phyloP scores from a whole-genome alignment of 2,888 invertebrate species.

The Lasioglossum morio region DNA sequence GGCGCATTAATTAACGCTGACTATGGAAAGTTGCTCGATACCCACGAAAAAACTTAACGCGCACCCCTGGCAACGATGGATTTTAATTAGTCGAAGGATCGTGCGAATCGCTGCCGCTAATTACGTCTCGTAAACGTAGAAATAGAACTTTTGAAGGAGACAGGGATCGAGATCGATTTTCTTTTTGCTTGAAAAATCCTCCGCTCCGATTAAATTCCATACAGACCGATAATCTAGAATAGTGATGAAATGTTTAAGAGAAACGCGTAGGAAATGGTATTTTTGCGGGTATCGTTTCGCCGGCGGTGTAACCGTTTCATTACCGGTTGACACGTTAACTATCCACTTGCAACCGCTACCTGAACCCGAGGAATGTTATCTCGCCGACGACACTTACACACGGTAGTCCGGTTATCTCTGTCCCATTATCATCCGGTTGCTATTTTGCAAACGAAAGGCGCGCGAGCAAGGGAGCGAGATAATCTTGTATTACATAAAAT shows the following conservation, averaged over 20 bases:
- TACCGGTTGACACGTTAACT: slow-evolving; percentile 55
- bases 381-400: slow-evolving; percentile 56
- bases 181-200: too few relatives aligned
- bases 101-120: too few relatives aligned
- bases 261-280: slow-evolving; percentile 25
- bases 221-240: slow-evolving; percentile 21
- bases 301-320: slow-evolving; percentile 42
- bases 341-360: slow-evolving; percentile 41
- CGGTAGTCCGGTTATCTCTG: slow-evolving; percentile 52
- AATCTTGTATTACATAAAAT: slow-evolving; percentile 22
- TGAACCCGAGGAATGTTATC: slow-evolving; percentile 58
- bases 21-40: slow-evolving; percentile 48
- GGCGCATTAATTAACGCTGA: slow-evolving; percentile 69
- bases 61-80: slow-evolving; percentile 37
- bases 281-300: slow-evolving; percentile 19
- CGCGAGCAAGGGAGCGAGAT: slow-evolving; percentile 18
- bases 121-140: too few relatives aligned
- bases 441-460: slow-evolving; percentile 52
- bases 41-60: slow-evolving; percentile 35
- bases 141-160: too few relatives aligned
- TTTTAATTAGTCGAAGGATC: slow-evolving; percentile 66
- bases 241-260: slow-evolving; percentile 28
- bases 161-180: too few relatives aligned
- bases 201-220: slow-evolving; percentile 34
- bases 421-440: slow-evolving; percentile 56